phyloP scores from a whole-genome alignment of 2,888 invertebrate genomes.

The Amblyjoppa proteus region DNA sequence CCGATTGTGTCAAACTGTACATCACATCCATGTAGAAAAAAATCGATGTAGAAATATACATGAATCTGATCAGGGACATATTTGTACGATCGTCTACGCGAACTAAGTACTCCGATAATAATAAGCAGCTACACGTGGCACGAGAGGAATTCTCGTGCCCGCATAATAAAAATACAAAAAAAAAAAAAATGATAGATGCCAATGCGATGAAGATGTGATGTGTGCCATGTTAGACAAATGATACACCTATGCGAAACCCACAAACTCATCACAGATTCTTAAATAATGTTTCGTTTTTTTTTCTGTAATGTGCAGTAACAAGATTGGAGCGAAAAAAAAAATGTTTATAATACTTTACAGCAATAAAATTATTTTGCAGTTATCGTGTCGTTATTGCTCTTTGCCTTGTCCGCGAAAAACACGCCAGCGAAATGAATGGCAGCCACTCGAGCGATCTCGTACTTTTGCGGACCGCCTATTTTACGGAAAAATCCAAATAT shows the following conservation, averaged over 20 bases:
- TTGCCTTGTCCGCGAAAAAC: not conserved
- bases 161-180: not conserved
- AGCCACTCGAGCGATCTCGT: slow-evolving; percentile 17
- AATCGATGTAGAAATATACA: slow-evolving; percentile 14
- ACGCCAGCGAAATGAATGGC: not conserved
- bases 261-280: not conserved
- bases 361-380: slow-evolving; percentile 59
- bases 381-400: slow-evolving; percentile 26
- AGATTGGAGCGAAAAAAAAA: slow-evolving; percentile 12
- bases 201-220: not conserved
- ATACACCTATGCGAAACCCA: slow-evolving; percentile 1
- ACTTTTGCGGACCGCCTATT: slow-evolving; percentile 63
- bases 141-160: no score
- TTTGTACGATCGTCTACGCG: slow-evolving; percentile 46
- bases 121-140: no score
- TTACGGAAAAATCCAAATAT: slow-evolving; percentile 78
- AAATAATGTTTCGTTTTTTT: not conserved
- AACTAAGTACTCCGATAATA: no score
- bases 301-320: not conserved
- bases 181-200: not conserved
- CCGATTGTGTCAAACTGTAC: slow-evolving; percentile 25
- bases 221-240: not conserved
- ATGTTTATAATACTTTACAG: slow-evolving; percentile 37
- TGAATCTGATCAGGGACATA: slow-evolving; percentile 44
- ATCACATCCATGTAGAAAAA: not conserved